Percentiles rank a stretch among this genome's conserved stretches.
Conservation (phyloP, 2,113 vertebrate species). For the human (Homo sapiens) region DNA sequence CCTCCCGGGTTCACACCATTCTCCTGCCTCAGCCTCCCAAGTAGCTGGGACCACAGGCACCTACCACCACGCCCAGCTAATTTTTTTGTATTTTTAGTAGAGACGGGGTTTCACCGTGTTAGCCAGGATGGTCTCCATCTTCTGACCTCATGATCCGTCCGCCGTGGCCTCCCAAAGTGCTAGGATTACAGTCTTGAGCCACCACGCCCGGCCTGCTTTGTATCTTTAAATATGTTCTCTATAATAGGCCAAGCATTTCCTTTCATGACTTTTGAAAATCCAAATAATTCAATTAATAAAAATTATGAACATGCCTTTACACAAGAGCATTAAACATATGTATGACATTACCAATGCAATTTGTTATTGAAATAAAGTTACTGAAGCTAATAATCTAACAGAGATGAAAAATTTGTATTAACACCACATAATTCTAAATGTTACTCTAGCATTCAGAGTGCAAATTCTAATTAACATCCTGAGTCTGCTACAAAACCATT, state of each 20-base stretch:
- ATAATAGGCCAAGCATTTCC: background rate
- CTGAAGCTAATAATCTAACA: constrained; percentile 7
- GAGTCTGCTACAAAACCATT: constrained; percentile 7
- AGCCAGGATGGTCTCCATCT: too few species aligned
- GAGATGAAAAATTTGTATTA: constrained; percentile 12
- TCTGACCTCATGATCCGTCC: too few species aligned
- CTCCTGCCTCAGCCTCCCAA: too few species aligned
- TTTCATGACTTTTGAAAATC: background rate
- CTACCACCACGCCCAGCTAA: too few species aligned
- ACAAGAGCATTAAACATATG: background rate
- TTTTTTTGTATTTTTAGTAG: too few species aligned
- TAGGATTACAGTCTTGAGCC: too few species aligned
- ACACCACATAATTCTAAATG: constrained; percentile 21
- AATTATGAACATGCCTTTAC: constrained; percentile 1
- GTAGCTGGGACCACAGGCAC: too few species aligned
- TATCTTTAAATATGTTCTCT: constrained; percentile 2
- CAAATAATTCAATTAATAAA: constrained; percentile 36
- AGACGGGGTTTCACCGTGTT: too few species aligned
- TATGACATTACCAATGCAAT: background rate
- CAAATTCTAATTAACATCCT: constrained; percentile 20
- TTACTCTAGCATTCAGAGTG: background rate
- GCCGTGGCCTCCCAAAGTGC: too few species aligned
- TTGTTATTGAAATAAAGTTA: constrained; percentile 40
- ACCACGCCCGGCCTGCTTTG: background rate
- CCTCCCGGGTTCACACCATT: too few species aligned